A percentile compares a stretch with the other conserved stretches of the same genome.
Evolutionary conservation across 1,140 invertebrate genomes (phyloP).

Genomic region (Probaryconus sp.): DNA sequence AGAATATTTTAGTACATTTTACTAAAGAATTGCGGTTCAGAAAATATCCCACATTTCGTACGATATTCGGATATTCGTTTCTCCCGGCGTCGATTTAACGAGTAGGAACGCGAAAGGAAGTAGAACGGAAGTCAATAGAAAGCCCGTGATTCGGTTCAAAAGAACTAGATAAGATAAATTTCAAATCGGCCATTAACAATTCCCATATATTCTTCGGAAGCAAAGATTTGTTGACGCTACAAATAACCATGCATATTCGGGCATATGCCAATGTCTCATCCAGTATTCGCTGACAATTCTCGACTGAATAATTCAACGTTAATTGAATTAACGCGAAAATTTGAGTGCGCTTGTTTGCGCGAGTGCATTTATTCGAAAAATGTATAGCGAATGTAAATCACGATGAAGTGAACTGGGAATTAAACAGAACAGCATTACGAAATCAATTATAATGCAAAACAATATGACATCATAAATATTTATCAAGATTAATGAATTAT

Average conservation of each 20-base stretch:
- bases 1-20: slow-evolving; percentile 10
- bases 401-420: slow-evolving; percentile 36
- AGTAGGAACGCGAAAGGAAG: slow-evolving; percentile 42
- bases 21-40: neutral
- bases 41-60: slow-evolving; percentile 19
- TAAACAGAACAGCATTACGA: slow-evolving; percentile 39
- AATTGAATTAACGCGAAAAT: slow-evolving; percentile 52
- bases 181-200: slow-evolving; percentile 16
- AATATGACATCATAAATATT: slow-evolving; percentile 54
- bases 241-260: slow-evolving; percentile 4
- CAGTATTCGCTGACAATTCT: slow-evolving; percentile 33
- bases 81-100: slow-evolving; percentile 52
- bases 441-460: slow-evolving; percentile 60
- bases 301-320: slow-evolving; percentile 41
- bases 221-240: slow-evolving; percentile 28
- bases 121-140: slow-evolving; percentile 59
- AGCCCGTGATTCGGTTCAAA: slow-evolving; percentile 24
- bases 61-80: slow-evolving; percentile 11
- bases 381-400: slow-evolving; percentile 45
- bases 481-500: slow-evolving; percentile 56
- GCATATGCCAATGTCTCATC: slow-evolving; percentile 19
- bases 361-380: slow-evolving; percentile 36
- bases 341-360: slow-evolving; percentile 24
- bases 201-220: slow-evolving; percentile 6
- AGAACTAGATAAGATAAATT: slow-evolving; percentile 42